Evolutionary conservation across 2,113 vertebrate genomes (phyloP).

Genomic region (Albula goreensis): DNA sequence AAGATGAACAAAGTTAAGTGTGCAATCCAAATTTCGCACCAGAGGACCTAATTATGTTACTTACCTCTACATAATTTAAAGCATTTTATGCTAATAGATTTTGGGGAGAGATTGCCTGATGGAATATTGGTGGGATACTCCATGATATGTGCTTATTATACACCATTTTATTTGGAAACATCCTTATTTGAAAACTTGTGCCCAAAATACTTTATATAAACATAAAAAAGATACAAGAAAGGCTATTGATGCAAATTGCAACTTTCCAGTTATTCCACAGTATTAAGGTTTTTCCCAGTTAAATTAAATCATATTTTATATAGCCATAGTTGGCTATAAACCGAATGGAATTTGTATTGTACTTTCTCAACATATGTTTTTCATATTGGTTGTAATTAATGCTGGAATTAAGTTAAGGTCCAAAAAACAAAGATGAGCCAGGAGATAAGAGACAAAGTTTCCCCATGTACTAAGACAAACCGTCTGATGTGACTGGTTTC

Average conservation of each 20-base stretch:
- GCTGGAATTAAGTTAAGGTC: too few relatives aligned
- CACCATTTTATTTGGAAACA: constrained; percentile 32
- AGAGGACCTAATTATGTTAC: constrained; percentile 50
- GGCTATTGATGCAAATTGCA: not conserved
- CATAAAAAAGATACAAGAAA: not conserved
- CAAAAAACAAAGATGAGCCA: too few relatives aligned
- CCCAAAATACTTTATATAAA: constrained; percentile 7
- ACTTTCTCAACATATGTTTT: too few relatives aligned
- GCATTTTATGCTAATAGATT: constrained; percentile 42
- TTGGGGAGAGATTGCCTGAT: constrained; percentile 34
- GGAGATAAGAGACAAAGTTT: too few relatives aligned
- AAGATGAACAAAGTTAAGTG: constrained; percentile 27
- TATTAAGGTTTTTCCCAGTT: not conserved
- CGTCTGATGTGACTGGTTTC: too few relatives aligned
- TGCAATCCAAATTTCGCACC: constrained; percentile 35
- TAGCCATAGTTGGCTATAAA: too few relatives aligned
- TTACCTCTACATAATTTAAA: constrained; percentile 45
- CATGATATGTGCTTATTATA: constrained; percentile 42
- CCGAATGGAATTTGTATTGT: too few relatives aligned
- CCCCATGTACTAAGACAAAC: too few relatives aligned
- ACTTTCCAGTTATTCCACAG: not conserved
- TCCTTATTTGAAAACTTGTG: not conserved
- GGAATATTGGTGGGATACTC: constrained; percentile 37
- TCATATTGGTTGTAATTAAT: too few relatives aligned
- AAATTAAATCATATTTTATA: too few relatives aligned